Percentiles rank a stretch among this genome's conserved stretches.
Conservation (phyloP, 2,797 vertebrate genomes). For the Semaprochilodus insignis region DNA sequence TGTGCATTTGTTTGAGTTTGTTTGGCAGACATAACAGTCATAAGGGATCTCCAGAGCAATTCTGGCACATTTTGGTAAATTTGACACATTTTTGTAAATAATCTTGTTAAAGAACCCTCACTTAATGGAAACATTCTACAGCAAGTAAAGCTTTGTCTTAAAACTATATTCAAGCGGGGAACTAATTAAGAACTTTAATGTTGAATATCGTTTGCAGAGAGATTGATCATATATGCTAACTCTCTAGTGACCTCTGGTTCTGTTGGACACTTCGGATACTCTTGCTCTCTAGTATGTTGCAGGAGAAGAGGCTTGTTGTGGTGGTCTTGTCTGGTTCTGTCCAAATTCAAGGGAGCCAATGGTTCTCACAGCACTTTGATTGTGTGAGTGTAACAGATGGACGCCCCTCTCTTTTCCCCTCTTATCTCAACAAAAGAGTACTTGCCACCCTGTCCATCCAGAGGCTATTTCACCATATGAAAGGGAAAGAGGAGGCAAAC, state of each 20-base stretch:
- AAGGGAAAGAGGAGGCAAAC: neutral
- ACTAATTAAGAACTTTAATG: no score
- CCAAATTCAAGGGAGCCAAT: neutral
- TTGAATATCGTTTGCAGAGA: neutral
- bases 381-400: constrained; percentile 22
- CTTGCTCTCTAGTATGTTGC: neutral
- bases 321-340: neutral
- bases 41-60: no score
- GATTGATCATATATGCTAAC: no score
- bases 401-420: constrained; percentile 5
- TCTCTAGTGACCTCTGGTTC: no score
- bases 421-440: constrained; percentile 7
- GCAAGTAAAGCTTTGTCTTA: no score
- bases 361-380: constrained; percentile 10
- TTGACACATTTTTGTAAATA: neutral
- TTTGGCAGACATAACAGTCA: no score
- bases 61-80: neutral
- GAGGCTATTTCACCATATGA: neutral
- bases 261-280: no score
- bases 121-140: no score
- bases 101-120: neutral
- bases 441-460: neutral
- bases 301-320: neutral
- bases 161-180: no score
- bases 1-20: no score